Evolutionary conservation across 30 jellyfish, hydroid and myxozoan species (phyloP).

Genomic region (Turritopsis rubra): DNA sequence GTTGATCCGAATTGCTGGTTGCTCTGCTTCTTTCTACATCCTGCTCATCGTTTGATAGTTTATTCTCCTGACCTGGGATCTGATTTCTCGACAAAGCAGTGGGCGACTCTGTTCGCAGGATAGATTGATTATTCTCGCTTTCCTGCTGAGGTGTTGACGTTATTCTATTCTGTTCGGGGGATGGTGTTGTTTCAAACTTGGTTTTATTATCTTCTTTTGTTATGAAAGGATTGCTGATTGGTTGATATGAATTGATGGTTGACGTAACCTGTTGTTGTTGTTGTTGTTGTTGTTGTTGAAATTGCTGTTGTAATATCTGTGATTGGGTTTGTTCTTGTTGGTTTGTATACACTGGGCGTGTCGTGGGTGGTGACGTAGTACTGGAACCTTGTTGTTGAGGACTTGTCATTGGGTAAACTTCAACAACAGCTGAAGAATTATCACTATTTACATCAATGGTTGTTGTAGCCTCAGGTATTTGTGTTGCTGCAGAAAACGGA

Average conservation of each 20-base stretch:
- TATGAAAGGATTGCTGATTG: background rate
- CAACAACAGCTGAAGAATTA: background rate
- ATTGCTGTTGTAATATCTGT: background rate
- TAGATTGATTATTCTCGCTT: background rate
- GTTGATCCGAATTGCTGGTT: background rate
- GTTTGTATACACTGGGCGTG: background rate
- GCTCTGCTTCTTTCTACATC: background rate
- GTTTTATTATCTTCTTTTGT: background rate
- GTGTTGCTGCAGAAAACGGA: background rate
- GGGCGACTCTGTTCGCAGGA: background rate
- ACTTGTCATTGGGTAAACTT: background rate
- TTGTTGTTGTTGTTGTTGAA: background rate
- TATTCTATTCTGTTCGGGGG: background rate
- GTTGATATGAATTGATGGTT: background rate
- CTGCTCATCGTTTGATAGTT: background rate
- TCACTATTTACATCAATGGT: background rate
- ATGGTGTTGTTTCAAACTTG: background rate
- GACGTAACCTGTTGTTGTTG: background rate
- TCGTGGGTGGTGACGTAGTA: background rate
- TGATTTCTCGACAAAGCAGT: constrained; percentile 10
- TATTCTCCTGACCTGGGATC: constrained; percentile 6
- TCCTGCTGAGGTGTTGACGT: background rate
- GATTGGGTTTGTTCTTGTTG: background rate
- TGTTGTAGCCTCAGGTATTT: background rate
- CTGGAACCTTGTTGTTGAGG: background rate